Conservation (phyloP, 2,888 invertebrate species). For the Drosophila bunnanda region DNA sequence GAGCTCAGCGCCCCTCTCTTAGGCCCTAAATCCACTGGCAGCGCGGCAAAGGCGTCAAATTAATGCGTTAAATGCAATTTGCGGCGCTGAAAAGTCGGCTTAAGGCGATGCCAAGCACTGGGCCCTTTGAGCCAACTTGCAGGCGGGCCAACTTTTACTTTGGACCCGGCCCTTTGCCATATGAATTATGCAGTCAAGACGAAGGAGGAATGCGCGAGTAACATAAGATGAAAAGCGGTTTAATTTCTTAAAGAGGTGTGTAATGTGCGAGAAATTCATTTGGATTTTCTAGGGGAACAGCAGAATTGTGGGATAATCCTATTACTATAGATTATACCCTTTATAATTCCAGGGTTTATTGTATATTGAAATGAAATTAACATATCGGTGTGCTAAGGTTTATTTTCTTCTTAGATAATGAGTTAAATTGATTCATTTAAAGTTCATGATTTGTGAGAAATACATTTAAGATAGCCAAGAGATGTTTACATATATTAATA, state of each 20-base stretch:
- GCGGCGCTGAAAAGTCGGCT: conserved; percentile 56
- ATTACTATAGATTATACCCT: background rate
- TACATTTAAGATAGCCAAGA: background rate
- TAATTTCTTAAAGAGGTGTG: conserved; percentile 23
- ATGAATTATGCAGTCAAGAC: conserved; percentile 38
- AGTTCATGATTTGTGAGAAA: background rate
- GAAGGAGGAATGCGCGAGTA: background rate
- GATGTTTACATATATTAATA: background rate
- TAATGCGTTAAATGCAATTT: conserved; percentile 72
- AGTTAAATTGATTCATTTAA: background rate
- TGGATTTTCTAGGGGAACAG: background rate
- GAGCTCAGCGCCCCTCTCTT: conserved; percentile 1
- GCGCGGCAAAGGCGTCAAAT: conserved; percentile 48
- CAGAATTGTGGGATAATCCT: background rate
- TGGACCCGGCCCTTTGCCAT: conserved; percentile 20
- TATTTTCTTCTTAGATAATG: background rate
- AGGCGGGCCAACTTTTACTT: conserved; percentile 30
- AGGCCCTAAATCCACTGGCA: conserved; percentile 4
- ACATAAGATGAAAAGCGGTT: conserved; percentile 25
- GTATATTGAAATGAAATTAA: too few relatives aligned
- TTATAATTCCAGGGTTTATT: too few relatives aligned
- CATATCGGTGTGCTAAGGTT: too few relatives aligned
- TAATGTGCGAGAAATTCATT: background rate
- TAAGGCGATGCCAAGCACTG: conserved; percentile 50
- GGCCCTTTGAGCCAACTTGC: conserved; percentile 43